These are phyloP conservation scores for Delichon dasypus DNA, from an alignment of 2,797 vertebrate species.

Conservation along the genomic window DNA sequence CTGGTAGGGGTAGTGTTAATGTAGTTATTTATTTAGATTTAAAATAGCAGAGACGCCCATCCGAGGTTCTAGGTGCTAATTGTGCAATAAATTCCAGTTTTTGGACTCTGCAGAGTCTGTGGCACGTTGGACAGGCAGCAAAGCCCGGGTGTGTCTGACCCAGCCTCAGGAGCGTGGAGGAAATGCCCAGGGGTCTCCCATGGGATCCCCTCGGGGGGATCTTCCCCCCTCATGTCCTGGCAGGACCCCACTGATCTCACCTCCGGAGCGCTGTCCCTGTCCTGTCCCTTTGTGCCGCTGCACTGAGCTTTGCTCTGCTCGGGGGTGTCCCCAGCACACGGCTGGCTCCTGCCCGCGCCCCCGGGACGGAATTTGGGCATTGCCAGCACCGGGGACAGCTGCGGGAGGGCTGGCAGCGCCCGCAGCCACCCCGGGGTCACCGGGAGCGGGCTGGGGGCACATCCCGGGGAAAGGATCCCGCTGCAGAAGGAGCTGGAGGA, in stretches of 20 bases:
- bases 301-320: not conserved
- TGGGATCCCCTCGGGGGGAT: not conserved
- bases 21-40: slow-evolving; percentile 5
- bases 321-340: not conserved
- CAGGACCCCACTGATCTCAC: accelerated
- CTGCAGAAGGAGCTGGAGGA: too few species aligned
- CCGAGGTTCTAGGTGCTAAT: not conserved
- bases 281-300: not conserved
- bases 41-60: not conserved
- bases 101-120: not conserved
- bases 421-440: too few species aligned
- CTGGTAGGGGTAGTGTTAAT: not conserved
- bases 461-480: too few species aligned
- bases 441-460: too few species aligned
- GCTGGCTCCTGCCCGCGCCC: too few species aligned
- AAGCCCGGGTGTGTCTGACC: not conserved
- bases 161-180: not conserved
- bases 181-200: not conserved
- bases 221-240: not conserved
- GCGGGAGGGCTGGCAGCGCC: too few species aligned
- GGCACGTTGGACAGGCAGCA: not conserved
- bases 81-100: not conserved
- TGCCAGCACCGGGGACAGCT: too few species aligned
- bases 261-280: not conserved
- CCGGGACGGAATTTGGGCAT: too few species aligned